Conservation (phyloP, 2,797 vertebrate species). For the Emydoidea blandingii region DNA sequence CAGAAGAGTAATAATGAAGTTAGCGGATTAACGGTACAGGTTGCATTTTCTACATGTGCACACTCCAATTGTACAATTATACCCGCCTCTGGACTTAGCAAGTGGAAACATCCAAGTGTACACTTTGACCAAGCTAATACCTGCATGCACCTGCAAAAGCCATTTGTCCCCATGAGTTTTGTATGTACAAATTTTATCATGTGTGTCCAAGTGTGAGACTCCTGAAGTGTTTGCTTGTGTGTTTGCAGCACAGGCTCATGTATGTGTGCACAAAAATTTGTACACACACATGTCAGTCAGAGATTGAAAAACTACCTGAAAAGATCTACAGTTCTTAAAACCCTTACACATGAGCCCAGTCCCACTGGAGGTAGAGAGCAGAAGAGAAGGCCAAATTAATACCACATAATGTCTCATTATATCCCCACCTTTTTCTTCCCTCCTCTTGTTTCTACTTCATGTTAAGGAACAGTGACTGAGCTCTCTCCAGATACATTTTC, state of each 20-base stretch:
- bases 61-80: not conserved
- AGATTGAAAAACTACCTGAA: not conserved
- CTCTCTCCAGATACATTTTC: not conserved
- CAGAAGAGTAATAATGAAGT: not conserved
- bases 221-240: no score
- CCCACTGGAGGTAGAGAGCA: not conserved
- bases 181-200: not conserved
- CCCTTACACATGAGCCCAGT: not conserved
- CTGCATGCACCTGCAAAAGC: not conserved
- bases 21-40: fast-evolving
- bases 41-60: not conserved
- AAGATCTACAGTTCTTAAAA: not conserved
- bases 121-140: fast-evolving
- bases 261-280: fast-evolving
- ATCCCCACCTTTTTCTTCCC: not conserved
- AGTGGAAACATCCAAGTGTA: not conserved
- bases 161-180: not conserved
- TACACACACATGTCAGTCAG: not conserved
- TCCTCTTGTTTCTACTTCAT: not conserved
- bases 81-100: not conserved
- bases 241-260: not conserved
- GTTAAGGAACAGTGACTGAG: fast-evolving
- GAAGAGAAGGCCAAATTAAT: not conserved
- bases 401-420: not conserved
- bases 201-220: not conserved